Percentiles rank a stretch among this genome's conserved stretches.
Evolutionary conservation across 2,888 invertebrate genomes (phyloP).

Genomic region (Palloptera scutellata): DNA sequence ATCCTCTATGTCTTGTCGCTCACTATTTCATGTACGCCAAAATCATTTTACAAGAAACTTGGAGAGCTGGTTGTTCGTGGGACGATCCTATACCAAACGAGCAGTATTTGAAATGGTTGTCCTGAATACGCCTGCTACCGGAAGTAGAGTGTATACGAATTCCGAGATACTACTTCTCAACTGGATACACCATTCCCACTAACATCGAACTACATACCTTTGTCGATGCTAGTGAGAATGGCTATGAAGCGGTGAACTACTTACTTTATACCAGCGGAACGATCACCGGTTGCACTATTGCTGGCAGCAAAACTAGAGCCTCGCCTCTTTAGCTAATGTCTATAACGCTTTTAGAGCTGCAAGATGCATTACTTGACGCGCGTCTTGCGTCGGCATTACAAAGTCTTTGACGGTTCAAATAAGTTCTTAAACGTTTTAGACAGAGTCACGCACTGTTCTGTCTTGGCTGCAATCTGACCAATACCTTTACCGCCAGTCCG

Average conservation of each 20-base stretch:
- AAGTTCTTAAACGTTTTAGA: slow-evolving; percentile 33
- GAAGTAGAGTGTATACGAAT: slow-evolving; percentile 29
- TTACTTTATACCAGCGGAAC: slow-evolving; percentile 17
- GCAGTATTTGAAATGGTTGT: slow-evolving; percentile 27
- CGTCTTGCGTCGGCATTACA: slow-evolving; percentile 20
- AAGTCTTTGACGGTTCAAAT: slow-evolving; percentile 23
- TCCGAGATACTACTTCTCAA: slow-evolving; percentile 27
- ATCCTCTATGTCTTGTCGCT: slow-evolving; percentile 26
- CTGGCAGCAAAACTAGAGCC: slow-evolving; percentile 31
- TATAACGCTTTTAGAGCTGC: slow-evolving; percentile 37
- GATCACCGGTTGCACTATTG: slow-evolving; percentile 15
- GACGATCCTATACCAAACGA: slow-evolving; percentile 32
- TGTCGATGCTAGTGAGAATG: slow-evolving; percentile 33
- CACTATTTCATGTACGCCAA: slow-evolving; percentile 26
- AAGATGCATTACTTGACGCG: slow-evolving; percentile 36
- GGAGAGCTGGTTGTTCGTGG: slow-evolving; percentile 31
- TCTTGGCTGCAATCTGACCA: slow-evolving; percentile 41
- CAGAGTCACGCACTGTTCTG: slow-evolving; percentile 42
- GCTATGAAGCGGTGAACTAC: slow-evolving; percentile 33
- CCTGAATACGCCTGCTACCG: slow-evolving; percentile 33
- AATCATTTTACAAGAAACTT: slow-evolving; percentile 31
- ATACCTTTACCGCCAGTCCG: slow-evolving; percentile 40
- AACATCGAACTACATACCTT: slow-evolving; percentile 32
- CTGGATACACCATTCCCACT: slow-evolving; percentile 5
- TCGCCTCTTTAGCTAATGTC: slow-evolving; percentile 32